Base-by-base conservation (phyloP, 1,140 invertebrate species). In the Dinothrombium tinctorium region DNA sequence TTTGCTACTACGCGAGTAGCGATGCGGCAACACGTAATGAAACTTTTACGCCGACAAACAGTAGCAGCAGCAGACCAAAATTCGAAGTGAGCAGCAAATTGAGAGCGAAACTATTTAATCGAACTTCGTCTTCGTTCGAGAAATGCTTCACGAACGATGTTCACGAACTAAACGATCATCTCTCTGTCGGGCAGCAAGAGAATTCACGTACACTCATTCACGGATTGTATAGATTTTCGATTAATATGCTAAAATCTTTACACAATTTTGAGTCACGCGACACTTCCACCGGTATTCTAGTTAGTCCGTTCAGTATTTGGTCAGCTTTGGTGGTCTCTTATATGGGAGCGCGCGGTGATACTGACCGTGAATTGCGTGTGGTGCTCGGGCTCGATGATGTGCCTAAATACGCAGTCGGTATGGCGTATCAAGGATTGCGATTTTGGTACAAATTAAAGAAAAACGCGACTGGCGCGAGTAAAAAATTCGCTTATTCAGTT, bases 291-390 rank as follows among this genome's bases (percentile, higher is more conserved):
- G 48, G 47, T 11, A 9, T 52, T 2, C 40, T 52, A 14, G 43
- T 49, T 25, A 51, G 49, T 43, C 50, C 50, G 12, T 40, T 43
- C n/a, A 45, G 42, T 12, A 43, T 52, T 25, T 52, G 49, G 49
- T 51, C 49, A 9, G 39, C 50, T 22, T 25, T 52, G 9, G 31
- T 48, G 11, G 26, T 49, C 5, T 41, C 48, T 5, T 52, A 50
- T 41, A 41, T 55, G 17, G 59, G 58, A 15, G 53, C 58, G n/a
- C 39, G 39, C 28, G 49, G 50, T 12, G 42, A 54, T 9, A 61
- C 58, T 0, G 46, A 44, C 4, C 22, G 40, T 20, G 50, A 55
- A 40, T 40, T 59, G 29, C 41, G 39, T 12, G 36, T 32, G n/a
- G 44, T 50, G 2, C 35, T 56, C 2, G 48, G 44, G 7, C n/a